Percentiles rank a stretch among this genome's conserved stretches.
These are phyloP conservation scores for Ferdinandea cuprea DNA, from an alignment of 2,888 invertebrate species.

Conservation along the genomic window DNA sequence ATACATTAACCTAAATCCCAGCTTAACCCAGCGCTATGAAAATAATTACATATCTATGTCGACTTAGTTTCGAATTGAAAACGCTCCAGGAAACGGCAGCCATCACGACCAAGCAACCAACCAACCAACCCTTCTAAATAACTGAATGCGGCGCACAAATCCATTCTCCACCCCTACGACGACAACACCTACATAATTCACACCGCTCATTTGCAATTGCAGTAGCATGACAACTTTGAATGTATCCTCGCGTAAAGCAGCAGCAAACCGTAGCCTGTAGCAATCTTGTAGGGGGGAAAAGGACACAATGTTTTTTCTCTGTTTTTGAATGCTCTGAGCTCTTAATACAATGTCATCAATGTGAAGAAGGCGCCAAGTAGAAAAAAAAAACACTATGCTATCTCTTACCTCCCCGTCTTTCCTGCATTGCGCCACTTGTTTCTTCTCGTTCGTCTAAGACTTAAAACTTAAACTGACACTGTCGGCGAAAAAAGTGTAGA, in stretches of 20 bases:
- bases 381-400: slow-evolving; percentile 23
- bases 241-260: not conserved
- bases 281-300: not conserved
- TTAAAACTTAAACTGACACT: slow-evolving; percentile 57
- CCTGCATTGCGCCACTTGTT: slow-evolving; percentile 5
- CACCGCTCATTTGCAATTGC: slow-evolving; percentile 39
- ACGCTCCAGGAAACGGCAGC: slow-evolving; percentile 47
- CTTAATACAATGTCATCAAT: slow-evolving; percentile 73
- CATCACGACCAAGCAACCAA: no score
- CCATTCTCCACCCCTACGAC: not conserved
- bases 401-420: not conserved
- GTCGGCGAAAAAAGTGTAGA: slow-evolving; percentile 33
- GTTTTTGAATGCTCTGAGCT: slow-evolving; percentile 52
- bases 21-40: slow-evolving; percentile 45
- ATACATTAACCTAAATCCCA: slow-evolving; percentile 72
- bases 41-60: slow-evolving; percentile 62
- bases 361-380: slow-evolving; percentile 57
- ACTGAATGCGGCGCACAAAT: slow-evolving; percentile 11
- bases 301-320: not conserved
- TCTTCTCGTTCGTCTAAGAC: slow-evolving; percentile 3
- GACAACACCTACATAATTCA: slow-evolving; percentile 15
- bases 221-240: slow-evolving; percentile 3
- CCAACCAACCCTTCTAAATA: slow-evolving; percentile 5
- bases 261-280: slow-evolving; percentile 15
- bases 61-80: slow-evolving; percentile 66